Conservation (phyloP, 2,888 invertebrate species). For the Gari tellinella region DNA sequence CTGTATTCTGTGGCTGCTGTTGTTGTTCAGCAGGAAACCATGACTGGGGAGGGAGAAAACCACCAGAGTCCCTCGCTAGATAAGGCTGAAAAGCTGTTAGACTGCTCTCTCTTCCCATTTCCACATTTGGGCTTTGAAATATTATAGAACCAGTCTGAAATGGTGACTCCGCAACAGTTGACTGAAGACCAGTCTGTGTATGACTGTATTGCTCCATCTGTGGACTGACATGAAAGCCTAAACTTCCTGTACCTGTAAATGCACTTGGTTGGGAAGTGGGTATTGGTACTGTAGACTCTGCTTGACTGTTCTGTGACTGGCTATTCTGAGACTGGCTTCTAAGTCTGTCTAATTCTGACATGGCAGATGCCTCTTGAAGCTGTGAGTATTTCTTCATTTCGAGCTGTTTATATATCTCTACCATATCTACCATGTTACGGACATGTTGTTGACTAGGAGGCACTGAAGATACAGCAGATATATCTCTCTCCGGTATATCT, state of each 20-base stretch:
- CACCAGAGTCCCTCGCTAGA: slow-evolving; percentile 58
- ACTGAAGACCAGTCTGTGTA: slow-evolving; percentile 4
- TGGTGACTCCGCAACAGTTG: background rate
- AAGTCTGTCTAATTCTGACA: slow-evolving; percentile 43
- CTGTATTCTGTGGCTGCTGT: slow-evolving; percentile 1
- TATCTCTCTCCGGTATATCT: slow-evolving; percentile 66
- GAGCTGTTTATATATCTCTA: slow-evolving; percentile 53
- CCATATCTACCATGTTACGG: slow-evolving; percentile 58
- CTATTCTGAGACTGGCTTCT: background rate
- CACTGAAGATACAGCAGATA: slow-evolving; percentile 45
- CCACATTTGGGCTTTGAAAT: background rate
- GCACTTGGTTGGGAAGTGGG: slow-evolving; percentile 20
- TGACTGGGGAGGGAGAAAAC: slow-evolving; percentile 37
- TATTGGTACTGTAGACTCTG: background rate
- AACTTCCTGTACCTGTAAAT: slow-evolving; percentile 31
- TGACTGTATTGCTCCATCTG: background rate
- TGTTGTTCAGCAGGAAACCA: slow-evolving; percentile 6
- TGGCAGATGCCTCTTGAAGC: slow-evolving; percentile 42
- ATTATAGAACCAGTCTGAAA: background rate
- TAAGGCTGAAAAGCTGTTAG: slow-evolving; percentile 65
- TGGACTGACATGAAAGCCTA: slow-evolving; percentile 26
- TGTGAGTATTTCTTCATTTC: slow-evolving; percentile 47
- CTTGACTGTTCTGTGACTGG: background rate
- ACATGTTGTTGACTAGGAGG: slow-evolving; percentile 47
- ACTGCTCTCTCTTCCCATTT: slow-evolving; percentile 53